Conservation (phyloP, 2,888 invertebrate species). For the Hirtodrosophila trivittata region DNA sequence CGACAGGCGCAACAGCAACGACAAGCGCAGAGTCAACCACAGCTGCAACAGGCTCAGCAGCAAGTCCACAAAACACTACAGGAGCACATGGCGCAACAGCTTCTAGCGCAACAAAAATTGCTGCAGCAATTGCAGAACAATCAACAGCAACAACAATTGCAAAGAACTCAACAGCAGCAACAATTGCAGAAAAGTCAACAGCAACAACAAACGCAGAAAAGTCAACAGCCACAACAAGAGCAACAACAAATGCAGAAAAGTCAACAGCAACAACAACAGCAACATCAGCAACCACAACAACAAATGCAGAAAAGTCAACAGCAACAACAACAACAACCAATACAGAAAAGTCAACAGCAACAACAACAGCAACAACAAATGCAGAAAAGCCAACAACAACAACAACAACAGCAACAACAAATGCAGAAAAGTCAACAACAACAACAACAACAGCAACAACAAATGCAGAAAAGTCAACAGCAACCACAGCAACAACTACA, state of each 20-base stretch:
- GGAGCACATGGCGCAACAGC: too few relatives aligned
- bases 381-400: too few relatives aligned
- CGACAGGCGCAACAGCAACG: not conserved
- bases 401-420: not conserved
- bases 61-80: too few relatives aligned
- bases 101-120: too few relatives aligned
- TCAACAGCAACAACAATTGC: too few relatives aligned
- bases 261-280: constrained; percentile 16
- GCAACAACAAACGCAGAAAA: not conserved
- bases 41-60: not conserved
- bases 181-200: not conserved
- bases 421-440: not conserved
- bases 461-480: not conserved
- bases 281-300: not conserved
- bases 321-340: not conserved
- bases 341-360: too few relatives aligned
- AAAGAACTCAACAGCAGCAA: constrained; percentile 23
- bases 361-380: constrained; percentile 35
- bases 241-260: too few relatives aligned
- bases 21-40: not conserved
- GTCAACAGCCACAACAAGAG: not conserved
- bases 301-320: too few relatives aligned
- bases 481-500: constrained; percentile 2
- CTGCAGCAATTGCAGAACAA: too few relatives aligned
- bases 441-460: not conserved